Evolutionary conservation across 2,888 invertebrate species (phyloP), one percentile per base, ranked within the genome.

Genomic region (Alloplasta piceator): DNA sequence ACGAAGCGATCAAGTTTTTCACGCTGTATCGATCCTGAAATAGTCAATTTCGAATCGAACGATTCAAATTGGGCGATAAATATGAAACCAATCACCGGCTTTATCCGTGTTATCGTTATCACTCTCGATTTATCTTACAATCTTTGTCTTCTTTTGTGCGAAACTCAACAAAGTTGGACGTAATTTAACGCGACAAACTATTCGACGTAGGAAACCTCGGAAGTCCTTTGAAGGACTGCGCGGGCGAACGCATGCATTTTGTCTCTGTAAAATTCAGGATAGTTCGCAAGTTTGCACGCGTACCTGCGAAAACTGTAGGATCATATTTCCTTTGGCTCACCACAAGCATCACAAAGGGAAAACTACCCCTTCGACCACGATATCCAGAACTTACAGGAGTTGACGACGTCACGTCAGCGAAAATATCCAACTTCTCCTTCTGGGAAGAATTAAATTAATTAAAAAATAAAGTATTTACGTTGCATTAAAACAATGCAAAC

Each of bases 121-220:
- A 26, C 26, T 26, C 3, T 26, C 3, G 26, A 26, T 26, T 26
- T 26, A 26, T 26, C 26, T 26, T 26, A 26, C 26, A 26, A 26
- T 26, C n/a, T n/a, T n/a, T n/a, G 26, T 26, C 26, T 26, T 26
- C 26, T 26, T 26, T 2, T 26, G 3, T 26, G 26, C 26, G 26
- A 26, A 26, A 26, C 26, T 1, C 26, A 2, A 26, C 26, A 26
- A 26, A 26, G 26, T 26, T 26, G 26, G 26, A 26, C 41, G 48
- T 38, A 77, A 77, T 61, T 72, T 76, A n/a, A 63, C 16, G 7
- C 16, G 61, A 61, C 52, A 36, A 67, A 75, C 66, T 80, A 74
- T 74, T 67, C 74, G 16, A 50, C 56, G 66, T 48, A 41, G 55
- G 10, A 14, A 61, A 60, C 6, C 10, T 55, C 63, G 14, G 58